Conservation (phyloP, 1,140 invertebrate genomes). For the Drosophila nannoptera region DNA sequence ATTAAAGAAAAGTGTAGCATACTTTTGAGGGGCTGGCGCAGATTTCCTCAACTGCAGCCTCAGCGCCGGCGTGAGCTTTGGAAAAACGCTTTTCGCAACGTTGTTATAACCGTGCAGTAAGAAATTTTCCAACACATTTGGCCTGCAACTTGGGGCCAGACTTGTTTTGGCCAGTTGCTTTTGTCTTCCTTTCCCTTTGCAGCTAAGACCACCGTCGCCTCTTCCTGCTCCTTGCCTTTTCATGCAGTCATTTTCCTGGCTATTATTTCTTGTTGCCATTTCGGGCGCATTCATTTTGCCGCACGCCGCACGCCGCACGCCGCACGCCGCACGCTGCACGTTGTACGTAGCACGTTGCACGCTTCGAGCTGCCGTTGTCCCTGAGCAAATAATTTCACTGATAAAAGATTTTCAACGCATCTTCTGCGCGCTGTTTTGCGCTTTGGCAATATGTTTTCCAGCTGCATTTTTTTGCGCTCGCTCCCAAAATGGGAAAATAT, state of each 20-base stretch:
- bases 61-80: background rate
- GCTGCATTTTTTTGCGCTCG: conserved; percentile 21
- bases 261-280: conserved; percentile 32
- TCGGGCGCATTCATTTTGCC: conserved; percentile 35
- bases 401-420: conserved; percentile 77
- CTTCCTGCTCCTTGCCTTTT: background rate
- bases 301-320: background rate
- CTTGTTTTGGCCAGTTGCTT: conserved; percentile 62
- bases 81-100: conserved; percentile 47
- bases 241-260: conserved; percentile 21
- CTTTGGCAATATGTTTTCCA: conserved; percentile 71
- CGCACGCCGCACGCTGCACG: conserved; percentile 2
- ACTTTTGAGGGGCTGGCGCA: conserved; percentile 49
- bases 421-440: conserved; percentile 71
- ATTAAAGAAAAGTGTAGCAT: conserved; percentile 76
- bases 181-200: conserved; percentile 40
- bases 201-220: conserved; percentile 1
- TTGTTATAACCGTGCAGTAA: conserved; percentile 56
- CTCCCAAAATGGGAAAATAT: conserved; percentile 26
- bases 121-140: conserved; percentile 77
- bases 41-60: conserved; percentile 20
- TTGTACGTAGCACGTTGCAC: background rate
- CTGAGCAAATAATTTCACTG: conserved; percentile 74
- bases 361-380: conserved; percentile 42
- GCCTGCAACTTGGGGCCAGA: conserved; percentile 56